These are phyloP conservation scores for Nephrotoma flavescens DNA, from an alignment of 2,888 invertebrate species.

Conservation along the genomic window DNA sequence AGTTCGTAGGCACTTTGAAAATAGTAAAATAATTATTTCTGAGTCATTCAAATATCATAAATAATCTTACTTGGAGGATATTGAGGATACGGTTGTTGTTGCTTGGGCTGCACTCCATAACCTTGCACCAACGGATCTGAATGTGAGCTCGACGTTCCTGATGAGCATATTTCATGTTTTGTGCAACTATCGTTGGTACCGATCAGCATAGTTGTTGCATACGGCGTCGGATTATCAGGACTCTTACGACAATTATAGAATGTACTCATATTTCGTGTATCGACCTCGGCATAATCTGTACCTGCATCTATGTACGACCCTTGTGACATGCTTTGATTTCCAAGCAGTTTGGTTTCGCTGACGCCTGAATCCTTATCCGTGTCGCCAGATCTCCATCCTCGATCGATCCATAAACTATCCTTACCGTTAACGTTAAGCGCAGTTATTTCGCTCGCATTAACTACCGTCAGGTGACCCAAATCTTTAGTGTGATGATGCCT, in stretches of 20 bases:
- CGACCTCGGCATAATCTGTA: conserved; percentile 54
- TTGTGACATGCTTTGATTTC: conserved; percentile 34
- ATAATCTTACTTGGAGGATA: conserved; percentile 25
- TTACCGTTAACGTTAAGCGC: conserved; percentile 37
- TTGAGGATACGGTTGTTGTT: conserved; percentile 23
- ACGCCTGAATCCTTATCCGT: conserved; percentile 44
- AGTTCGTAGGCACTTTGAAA: conserved; percentile 33
- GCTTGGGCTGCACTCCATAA: conserved; percentile 15
- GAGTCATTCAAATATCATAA: conserved; percentile 1
- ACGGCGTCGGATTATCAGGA: conserved; percentile 51
- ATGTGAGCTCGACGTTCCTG: conserved; percentile 32
- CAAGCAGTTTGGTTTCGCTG: conserved; percentile 41
- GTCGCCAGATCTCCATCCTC: conserved; percentile 49
- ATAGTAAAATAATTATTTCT: conserved; percentile 1
- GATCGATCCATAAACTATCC: conserved; percentile 54
- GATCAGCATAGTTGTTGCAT: conserved; percentile 59
- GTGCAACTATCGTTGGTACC: conserved; percentile 22
- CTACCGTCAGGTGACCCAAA: conserved; percentile 46
- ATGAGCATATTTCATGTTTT: conserved; percentile 22
- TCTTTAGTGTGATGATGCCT: conserved; percentile 35
- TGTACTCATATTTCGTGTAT: conserved; percentile 48
- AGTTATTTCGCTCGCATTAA: conserved; percentile 34
- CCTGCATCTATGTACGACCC: conserved; percentile 33
- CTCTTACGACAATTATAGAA: conserved; percentile 53
- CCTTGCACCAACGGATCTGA: conserved; percentile 22